Evolutionary conservation across 2,797 vertebrate genomes (phyloP), one percentile per base, ranked within the genome.

Genomic region (Ctenopoma multispine): DNA sequence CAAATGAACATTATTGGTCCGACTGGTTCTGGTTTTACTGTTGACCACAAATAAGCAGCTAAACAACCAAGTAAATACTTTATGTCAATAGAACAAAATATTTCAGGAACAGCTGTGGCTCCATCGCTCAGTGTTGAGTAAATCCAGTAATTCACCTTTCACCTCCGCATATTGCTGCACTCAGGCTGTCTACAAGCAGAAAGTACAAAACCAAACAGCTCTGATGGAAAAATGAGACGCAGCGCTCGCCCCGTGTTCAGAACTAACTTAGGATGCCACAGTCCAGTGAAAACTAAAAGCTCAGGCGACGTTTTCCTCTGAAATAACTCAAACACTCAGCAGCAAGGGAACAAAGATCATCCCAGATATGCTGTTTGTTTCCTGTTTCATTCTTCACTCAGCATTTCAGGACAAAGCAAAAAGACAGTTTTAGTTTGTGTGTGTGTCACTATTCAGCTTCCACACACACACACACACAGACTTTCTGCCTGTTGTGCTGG

Each of bases 401-500:
- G 34, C 2, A 47, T 59, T 55, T 66, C 49, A 64, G 27, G 6
- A 48, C 29, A 23, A 56, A 50, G 21, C 18, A 17, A 56, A 29
- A 9, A 24, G 11, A 21, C 53, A 38, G 8, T 29, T 59, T 24
- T 20, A 51, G 2, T 59, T 51, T 59, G 4, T 50, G 55, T 56
- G 15, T 58, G 51, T 64, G 51, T 47, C 56, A 58, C 27, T 21
- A 14, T n/a, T 48, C 40, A 49, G 41, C 43, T 38, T 38, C 20
- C 43, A 44, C 49, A 68, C 73, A 75, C 69, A 65, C 24, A 27
- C 59, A 12, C 7, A 20, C 46, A 56, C 73, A 53, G 51, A 69
- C 63, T 54, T 66, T 11, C 79, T 46, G 80, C 79, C 80, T 73
- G 82, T 75, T 69, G 74, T 64, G 77, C 74, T 85, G 51, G 77